phyloP scores from a whole-genome alignment of 2,888 invertebrate species.

The Epinotia demarniana region DNA sequence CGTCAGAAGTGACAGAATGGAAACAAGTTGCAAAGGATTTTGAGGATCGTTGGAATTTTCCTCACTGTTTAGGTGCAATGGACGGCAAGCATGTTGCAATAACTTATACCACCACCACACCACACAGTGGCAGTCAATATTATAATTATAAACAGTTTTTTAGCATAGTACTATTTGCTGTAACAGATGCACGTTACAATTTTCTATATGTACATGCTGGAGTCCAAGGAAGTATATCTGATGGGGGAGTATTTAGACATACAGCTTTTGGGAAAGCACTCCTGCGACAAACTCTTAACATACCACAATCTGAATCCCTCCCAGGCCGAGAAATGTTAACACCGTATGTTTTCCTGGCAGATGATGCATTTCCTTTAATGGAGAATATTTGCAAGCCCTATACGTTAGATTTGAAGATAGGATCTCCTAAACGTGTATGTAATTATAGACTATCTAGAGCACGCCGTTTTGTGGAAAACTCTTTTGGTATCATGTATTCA shows the following conservation, averaged over 20 bases:
- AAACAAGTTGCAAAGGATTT: constrained; percentile 32
- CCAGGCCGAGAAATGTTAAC: constrained; percentile 31
- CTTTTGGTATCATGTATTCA: constrained; percentile 33
- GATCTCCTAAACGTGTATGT: constrained; percentile 38
- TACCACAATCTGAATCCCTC: constrained; percentile 29
- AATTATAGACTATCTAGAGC: constrained; percentile 38
- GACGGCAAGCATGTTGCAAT: constrained; percentile 25
- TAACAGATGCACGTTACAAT: constrained; percentile 39
- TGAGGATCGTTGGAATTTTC: constrained; percentile 44
- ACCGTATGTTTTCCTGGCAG: constrained; percentile 28
- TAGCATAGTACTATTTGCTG: constrained; percentile 41
- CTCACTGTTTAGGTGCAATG: constrained; percentile 39
- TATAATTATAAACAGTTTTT: constrained; percentile 43
- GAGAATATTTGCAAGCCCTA: constrained; percentile 42
- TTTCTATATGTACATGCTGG: constrained; percentile 38
- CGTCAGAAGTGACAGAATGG: constrained; percentile 30
- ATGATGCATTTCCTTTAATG: constrained; percentile 42
- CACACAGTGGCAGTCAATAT: constrained; percentile 41
- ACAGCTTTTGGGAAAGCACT: constrained; percentile 35
- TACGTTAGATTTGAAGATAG: constrained; percentile 38
- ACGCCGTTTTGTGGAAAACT: constrained; percentile 36
- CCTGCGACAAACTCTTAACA: constrained; percentile 30
- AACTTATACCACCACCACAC: constrained; percentile 10
- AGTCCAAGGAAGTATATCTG: constrained; percentile 35
- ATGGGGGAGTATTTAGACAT: constrained; percentile 42